Base-by-base conservation (phyloP, 2,797 vertebrate genomes). In the Sphaeramia orbicularis region DNA sequence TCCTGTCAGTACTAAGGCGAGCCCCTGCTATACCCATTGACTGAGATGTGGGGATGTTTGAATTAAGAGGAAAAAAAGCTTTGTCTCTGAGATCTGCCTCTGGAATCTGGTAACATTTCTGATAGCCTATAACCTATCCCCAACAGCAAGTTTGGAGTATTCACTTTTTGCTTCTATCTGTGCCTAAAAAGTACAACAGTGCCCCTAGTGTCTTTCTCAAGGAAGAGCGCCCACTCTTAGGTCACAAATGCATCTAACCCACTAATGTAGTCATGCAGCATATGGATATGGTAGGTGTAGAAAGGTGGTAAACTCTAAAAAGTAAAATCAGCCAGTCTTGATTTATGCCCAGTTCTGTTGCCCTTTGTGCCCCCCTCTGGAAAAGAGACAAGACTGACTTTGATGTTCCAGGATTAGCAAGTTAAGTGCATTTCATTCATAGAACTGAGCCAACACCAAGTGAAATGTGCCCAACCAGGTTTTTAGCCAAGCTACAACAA, bases 121-220 rank as follows among this genome's bases (percentile, higher is more conserved):
- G 24, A 15, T 62, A 48, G 19, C 12, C 3, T 43, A 43, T 13
- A 27, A 27, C 24, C 50, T 43, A 81, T 50, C 32, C 21, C 9
- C 0, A 1, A 30, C 14, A 32, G 11, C 7, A 44, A 36, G 30
- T 36, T n/a, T 15, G 56, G 21, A 27, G 11, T 19, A 15, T 36
- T 48, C 14, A 35, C 9, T 40, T 6, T 64, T 40, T 68, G 35
- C 5, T 14, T 65, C 16, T 6, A 45, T 5, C n/a, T 35, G 54
- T 18, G 66, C 42, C 14, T 50, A 50, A 55, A 18, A 18, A 40
- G 55, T 56, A 52, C 71, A 67, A 56, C 69, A 83, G 73, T 64
- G 47, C 62, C 76, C 54, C 50, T 62, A 69, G 69, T 65, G 71
- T 30, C 53, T 65, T 61, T 71, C 4, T 56, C 12, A 65, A 44